Percentiles rank a stretch among this genome's conserved stretches.
Evolutionary conservation across 1,140 invertebrate genomes (phyloP).

Genomic region (Kradibia gibbosae): DNA sequence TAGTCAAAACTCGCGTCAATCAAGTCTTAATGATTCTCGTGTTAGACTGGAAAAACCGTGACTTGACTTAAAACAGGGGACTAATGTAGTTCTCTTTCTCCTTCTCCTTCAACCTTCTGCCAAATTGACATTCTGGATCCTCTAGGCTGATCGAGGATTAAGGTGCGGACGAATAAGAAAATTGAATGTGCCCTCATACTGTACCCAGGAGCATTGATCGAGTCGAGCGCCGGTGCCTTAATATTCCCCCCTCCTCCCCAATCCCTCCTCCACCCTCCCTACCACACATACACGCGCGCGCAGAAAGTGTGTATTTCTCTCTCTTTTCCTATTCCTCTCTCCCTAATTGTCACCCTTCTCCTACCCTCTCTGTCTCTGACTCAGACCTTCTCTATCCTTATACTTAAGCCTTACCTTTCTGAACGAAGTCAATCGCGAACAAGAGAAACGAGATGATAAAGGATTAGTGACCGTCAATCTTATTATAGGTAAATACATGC

Average conservation of each 20-base stretch:
- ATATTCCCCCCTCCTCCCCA: not conserved
- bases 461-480: not conserved
- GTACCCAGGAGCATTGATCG: conserved; percentile 27
- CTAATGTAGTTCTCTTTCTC: not conserved
- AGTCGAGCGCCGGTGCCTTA: conserved; percentile 11
- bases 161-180: not conserved
- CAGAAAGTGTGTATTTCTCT: not conserved
- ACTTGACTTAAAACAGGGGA: not conserved
- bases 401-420: too few species aligned
- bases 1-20: not conserved
- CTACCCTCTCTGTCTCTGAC: not conserved
- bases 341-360: not conserved
- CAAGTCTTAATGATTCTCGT: not conserved
- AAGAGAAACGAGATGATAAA: not conserved
- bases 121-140: not conserved
- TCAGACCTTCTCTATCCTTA: not conserved
- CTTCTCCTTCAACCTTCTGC: too few species aligned
- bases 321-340: not conserved
- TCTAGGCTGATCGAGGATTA: not conserved
- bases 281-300: not conserved
- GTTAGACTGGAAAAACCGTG: not conserved
- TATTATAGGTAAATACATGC: not conserved
- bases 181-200: not conserved
- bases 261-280: conserved; percentile 10
- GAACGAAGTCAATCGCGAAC: not conserved